A percentile compares a stretch with the other conserved stretches of the same genome.
These are phyloP conservation scores for Drosophila maculinotata DNA, from an alignment of 2,888 invertebrate species.

Conservation along the genomic window DNA sequence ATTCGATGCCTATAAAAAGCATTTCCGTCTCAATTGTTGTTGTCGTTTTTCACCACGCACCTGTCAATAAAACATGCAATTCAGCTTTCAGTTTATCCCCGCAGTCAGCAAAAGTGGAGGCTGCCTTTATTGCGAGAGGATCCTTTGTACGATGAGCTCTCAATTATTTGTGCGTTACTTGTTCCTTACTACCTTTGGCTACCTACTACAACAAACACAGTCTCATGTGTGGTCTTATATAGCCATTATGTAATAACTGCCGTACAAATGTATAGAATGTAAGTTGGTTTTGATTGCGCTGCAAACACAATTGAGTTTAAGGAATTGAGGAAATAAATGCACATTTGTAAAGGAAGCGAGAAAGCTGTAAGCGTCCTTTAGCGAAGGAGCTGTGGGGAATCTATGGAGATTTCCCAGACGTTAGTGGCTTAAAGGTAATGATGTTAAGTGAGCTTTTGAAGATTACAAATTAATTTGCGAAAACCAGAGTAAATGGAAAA, in stretches of 20 bases:
- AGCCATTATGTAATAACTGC: conserved; percentile 39
- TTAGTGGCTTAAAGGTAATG: neutral
- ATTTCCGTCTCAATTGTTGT: conserved; percentile 14
- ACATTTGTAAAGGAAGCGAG: conserved; percentile 54
- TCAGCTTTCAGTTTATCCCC: conserved; percentile 10
- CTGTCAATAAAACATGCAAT: conserved; percentile 61
- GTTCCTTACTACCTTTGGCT: conserved; percentile 50
- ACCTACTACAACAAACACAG: neutral
- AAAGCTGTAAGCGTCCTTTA: conserved; percentile 1
- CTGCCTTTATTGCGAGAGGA: conserved; percentile 14
- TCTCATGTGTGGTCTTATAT: conserved; percentile 3
- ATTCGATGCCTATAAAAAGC: neutral
- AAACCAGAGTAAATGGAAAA: neutral
- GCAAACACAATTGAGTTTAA: conserved; percentile 53
- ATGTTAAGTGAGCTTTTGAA: neutral
- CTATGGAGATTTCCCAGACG: conserved; percentile 4
- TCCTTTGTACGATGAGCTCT: conserved; percentile 59
- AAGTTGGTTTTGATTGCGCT: conserved; percentile 44
- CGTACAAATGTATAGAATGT: conserved; percentile 25
- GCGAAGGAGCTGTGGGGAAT: neutral
- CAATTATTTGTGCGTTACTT: conserved; percentile 69
- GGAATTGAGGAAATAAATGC: conserved; percentile 53
- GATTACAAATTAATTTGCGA: neutral
- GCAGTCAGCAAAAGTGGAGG: neutral
- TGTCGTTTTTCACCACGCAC: conserved; percentile 26